A percentile compares a stretch with the other conserved stretches of the same genome.
Evolutionary conservation across 2,113 vertebrate genomes (phyloP).

Genomic region (Amphiprion percula): DNA sequence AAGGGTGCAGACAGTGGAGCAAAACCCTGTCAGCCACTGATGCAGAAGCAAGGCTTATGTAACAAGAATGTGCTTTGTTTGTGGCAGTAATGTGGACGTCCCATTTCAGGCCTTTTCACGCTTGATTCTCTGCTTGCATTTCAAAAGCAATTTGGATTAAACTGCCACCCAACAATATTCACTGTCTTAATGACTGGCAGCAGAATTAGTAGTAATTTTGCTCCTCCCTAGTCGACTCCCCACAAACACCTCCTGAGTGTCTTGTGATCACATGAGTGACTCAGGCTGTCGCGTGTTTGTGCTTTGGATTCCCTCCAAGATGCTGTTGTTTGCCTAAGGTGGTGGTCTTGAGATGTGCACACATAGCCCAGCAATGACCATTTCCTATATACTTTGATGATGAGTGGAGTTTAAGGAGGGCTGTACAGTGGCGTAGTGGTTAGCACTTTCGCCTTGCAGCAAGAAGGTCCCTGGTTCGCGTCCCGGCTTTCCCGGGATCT

Average conservation of each 20-base stretch:
- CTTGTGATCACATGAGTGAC: slow-evolving; percentile 73
- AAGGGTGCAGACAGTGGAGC: slow-evolving; percentile 23
- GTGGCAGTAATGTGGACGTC: slow-evolving; percentile 32
- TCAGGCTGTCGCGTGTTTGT: slow-evolving; percentile 68
- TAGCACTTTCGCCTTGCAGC: no score
- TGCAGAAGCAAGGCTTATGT: slow-evolving; percentile 58
- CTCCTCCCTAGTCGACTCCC: slow-evolving; percentile 15
- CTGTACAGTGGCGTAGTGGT: no score
- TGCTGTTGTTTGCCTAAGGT: slow-evolving; percentile 55
- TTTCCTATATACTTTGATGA: slow-evolving; percentile 1
- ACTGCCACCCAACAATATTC: slow-evolving; percentile 9
- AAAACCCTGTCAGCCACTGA: slow-evolving; percentile 53
- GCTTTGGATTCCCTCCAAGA: slow-evolving; percentile 41
- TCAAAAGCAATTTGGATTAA: slow-evolving; percentile 12
- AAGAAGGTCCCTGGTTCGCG: no score
- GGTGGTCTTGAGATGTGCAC: slow-evolving; percentile 46
- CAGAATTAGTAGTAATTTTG: background rate
- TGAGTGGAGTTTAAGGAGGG: background rate
- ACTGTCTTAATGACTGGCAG: slow-evolving; percentile 5
- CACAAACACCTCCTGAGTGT: slow-evolving; percentile 40
- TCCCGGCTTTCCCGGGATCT: no score
- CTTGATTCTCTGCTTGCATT: slow-evolving; percentile 8
- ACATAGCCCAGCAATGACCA: slow-evolving; percentile 3
- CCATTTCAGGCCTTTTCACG: slow-evolving; percentile 37
- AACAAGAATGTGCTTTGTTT: slow-evolving; percentile 55